Conservation (phyloP, 2,113 vertebrate species). For the Pteruthius melanotis region DNA sequence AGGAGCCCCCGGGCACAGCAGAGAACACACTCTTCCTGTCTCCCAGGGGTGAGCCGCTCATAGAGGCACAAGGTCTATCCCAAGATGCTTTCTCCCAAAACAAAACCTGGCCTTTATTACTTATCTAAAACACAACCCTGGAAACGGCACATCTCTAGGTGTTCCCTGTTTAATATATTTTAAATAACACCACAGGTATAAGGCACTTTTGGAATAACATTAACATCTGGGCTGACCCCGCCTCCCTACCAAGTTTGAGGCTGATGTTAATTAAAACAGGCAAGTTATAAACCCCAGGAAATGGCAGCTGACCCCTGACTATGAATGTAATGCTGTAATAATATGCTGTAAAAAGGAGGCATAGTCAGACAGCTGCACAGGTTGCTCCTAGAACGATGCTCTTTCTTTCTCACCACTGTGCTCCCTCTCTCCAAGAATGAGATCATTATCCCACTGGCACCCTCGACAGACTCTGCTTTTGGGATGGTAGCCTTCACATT, state of each 20-base stretch:
- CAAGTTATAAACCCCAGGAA: constrained; percentile 85
- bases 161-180: constrained; percentile 52
- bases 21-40: background rate
- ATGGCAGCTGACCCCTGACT: constrained; percentile 82
- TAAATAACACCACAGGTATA: constrained; percentile 70
- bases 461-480: background rate
- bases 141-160: background rate
- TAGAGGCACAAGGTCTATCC: background rate
- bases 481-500: background rate
- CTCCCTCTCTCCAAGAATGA: background rate
- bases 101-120: background rate
- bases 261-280: constrained; percentile 85
- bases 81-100: background rate
- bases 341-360: constrained; percentile 75
- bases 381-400: constrained; percentile 59
- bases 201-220: constrained; percentile 77
- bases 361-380: constrained; percentile 68
- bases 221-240: constrained; percentile 78
- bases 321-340: constrained; percentile 80
- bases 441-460: background rate
- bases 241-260: constrained; percentile 75
- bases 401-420: constrained; percentile 54
- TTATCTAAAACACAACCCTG: background rate
- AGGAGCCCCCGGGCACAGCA: background rate
- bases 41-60: background rate